Conservation (phyloP, 2,888 invertebrate genomes). For the Andrena camellia region DNA sequence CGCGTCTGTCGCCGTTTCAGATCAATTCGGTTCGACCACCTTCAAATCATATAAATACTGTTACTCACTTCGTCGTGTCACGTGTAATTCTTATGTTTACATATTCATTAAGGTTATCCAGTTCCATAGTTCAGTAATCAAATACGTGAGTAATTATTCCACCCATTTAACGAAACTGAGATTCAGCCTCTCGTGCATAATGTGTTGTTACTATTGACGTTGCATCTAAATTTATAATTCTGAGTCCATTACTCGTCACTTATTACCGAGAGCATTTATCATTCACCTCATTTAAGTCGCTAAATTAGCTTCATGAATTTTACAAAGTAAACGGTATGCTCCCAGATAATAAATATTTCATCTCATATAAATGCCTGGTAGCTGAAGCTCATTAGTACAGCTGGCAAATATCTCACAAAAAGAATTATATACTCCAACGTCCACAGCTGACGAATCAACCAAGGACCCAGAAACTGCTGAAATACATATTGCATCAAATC, state of each 20-base stretch:
- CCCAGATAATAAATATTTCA: too few species aligned
- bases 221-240: too few species aligned
- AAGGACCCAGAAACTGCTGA: not conserved
- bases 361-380: not conserved
- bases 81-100: not conserved
- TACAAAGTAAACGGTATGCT: too few species aligned
- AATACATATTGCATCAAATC: not conserved
- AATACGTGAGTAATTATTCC: not conserved
- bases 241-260: too few species aligned
- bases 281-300: too few species aligned
- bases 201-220: too few species aligned
- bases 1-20: not conserved
- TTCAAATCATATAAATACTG: constrained; percentile 11
- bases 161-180: not conserved
- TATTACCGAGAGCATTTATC: too few species aligned
- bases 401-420: not conserved
- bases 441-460: not conserved
- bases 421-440: not conserved
- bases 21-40: not conserved
- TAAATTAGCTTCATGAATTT: too few species aligned
- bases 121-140: not conserved
- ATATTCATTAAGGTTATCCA: not conserved
- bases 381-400: not conserved
- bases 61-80: not conserved
- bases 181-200: too few species aligned